These are phyloP conservation scores for Euura lappo DNA, from an alignment of 1,140 invertebrate genomes.

Conservation along the genomic window DNA sequence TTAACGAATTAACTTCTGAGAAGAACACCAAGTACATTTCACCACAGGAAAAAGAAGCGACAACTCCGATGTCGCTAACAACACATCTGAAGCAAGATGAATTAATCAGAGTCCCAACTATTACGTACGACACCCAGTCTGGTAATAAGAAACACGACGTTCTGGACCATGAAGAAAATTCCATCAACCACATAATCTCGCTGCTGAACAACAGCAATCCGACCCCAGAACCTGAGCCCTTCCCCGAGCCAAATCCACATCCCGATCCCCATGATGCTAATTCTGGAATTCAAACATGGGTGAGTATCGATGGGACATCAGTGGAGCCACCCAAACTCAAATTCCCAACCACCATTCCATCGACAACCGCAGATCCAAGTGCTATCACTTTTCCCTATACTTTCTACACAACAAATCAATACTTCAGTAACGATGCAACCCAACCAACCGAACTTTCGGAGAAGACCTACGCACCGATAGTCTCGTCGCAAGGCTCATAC, in stretches of 20 bases:
- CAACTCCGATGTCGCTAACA: constrained; percentile 43
- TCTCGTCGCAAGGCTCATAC: neutral
- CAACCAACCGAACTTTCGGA: neutral
- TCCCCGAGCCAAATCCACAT: constrained; percentile 26
- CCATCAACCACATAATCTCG: constrained; percentile 67
- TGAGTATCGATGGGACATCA: constrained; percentile 56
- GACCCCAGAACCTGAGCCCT: constrained; percentile 33
- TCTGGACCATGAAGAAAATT: constrained; percentile 52
- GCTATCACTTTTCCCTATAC: constrained; percentile 45
- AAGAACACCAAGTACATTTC: neutral
- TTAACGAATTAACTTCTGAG: neutral
- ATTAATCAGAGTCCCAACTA: constrained; percentile 62
- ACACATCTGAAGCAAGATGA: constrained; percentile 45
- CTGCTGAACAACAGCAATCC: constrained; percentile 70
- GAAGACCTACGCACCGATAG: neutral
- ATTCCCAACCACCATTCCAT: constrained; percentile 26
- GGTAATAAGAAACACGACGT: constrained; percentile 51
- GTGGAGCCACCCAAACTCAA: constrained; percentile 35
- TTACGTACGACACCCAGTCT: constrained; percentile 55
- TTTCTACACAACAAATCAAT: constrained; percentile 46
- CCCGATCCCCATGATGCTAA: constrained; percentile 44
- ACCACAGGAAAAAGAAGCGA: constrained; percentile 16
- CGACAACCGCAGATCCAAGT: constrained; percentile 29
- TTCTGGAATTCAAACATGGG: constrained; percentile 59
- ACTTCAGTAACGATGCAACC: constrained; percentile 48